Evolutionary conservation across 2,888 invertebrate genomes (phyloP).

Genomic region (Pandemis cinnamomeana): DNA sequence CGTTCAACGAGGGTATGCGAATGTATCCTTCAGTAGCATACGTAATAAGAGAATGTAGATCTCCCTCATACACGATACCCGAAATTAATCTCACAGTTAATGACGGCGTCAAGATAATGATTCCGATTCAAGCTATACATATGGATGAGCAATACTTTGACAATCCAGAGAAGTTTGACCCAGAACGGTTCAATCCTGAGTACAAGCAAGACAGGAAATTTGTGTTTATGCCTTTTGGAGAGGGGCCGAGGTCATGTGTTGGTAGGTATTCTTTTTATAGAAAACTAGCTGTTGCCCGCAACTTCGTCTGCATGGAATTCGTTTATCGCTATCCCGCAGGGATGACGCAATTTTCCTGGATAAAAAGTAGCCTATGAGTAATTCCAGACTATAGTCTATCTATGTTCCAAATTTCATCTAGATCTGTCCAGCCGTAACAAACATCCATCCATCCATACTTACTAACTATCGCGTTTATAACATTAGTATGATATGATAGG

Average conservation of each 20-base stretch:
- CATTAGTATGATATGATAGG: no score
- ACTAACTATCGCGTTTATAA: no score
- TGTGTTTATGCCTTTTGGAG: conserved; percentile 73
- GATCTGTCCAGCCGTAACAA: no score
- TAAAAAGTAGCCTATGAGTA: no score
- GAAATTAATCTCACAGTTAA: conserved; percentile 69
- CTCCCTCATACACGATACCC: conserved; percentile 71
- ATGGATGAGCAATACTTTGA: conserved; percentile 71
- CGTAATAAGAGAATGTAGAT: conserved; percentile 66
- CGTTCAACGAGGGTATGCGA: conserved; percentile 73
- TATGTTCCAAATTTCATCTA: no score
- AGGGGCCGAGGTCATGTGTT: conserved; percentile 74
- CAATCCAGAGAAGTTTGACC: conserved; percentile 68
- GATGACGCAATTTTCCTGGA: no score
- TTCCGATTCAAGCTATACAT: conserved; percentile 73
- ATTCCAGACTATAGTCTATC: no score
- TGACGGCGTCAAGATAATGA: conserved; percentile 64
- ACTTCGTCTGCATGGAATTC: neutral
- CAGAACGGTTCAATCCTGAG: conserved; percentile 65
- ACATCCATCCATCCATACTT: no score
- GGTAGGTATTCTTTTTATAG: conserved; percentile 57
- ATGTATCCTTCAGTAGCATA: conserved; percentile 75
- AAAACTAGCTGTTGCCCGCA: neutral
- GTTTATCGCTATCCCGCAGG: no score
- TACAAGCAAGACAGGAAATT: conserved; percentile 61